Evolutionary conservation across 2,797 vertebrate genomes (phyloP), one percentile per base, ranked within the genome.

Genomic region (Mycteria americana): DNA sequence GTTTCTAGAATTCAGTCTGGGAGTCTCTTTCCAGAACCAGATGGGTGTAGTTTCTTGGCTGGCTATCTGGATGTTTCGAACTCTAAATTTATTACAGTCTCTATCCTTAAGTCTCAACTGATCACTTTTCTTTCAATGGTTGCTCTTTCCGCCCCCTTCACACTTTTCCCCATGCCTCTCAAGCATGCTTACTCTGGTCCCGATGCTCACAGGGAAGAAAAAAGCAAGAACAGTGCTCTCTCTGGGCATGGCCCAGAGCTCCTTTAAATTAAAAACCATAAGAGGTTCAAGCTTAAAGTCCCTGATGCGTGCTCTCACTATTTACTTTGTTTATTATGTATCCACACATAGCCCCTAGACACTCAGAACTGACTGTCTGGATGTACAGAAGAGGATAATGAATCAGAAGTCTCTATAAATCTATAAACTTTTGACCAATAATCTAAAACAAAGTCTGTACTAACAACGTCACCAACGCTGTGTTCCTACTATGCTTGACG

Each of bases 281-380:
- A 27, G 2, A 63, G 0, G 1, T 72, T 89, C 22, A 64, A 63
- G 18, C 11, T 90, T 72, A 18, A 92, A 84, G 24, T 73, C 9
- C 27, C 37, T 43, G 51, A 4, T 48, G 5, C 0, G 0, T 43
- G 11, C 18, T 79, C 3, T 91, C 59, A 21, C 7, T 78, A 6
- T 59, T 95, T 91, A 54, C 12, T 51, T 57, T 35, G 37, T 69
- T 85, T 65, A 48, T 82, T 70, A 48, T 0, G 0, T 50, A 35
- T 25, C 12, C 17, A n/a, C 8, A 68, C 28, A 14, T 8, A n/a
- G 31, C 15, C 19, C 33, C 33, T 51, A 35, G 83, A 65, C 4
- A 59, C 11, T 35, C 46, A 67, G 45, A 79, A 27, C 10, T 78
- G 57, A 48, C 39, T 74, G 2, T 24, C n/a, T 83, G 72, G 9